Conservation (phyloP, 1,140 invertebrate genomes). For the Asbolus verrucosus region DNA sequence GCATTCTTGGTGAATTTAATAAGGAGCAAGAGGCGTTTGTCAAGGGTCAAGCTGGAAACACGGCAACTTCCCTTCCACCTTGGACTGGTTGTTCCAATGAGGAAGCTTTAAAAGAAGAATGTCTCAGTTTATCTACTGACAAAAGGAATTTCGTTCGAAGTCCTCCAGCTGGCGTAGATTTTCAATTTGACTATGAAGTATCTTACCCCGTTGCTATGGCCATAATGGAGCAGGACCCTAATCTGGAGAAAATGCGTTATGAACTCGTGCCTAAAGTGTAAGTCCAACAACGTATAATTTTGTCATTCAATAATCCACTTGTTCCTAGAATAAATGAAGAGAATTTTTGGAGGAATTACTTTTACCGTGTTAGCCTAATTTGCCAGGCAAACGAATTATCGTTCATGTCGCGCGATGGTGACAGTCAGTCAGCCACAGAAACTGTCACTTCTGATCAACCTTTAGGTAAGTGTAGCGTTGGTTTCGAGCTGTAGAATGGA, state of each 20-base stretch:
- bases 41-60: constrained; percentile 82
- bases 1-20: constrained; percentile 94
- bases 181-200: constrained; percentile 94
- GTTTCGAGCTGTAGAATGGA: constrained; percentile 9
- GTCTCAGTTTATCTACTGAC: constrained; percentile 92
- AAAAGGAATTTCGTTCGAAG: constrained; percentile 96
- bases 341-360: constrained; percentile 99
- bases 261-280: constrained; percentile 98
- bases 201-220: constrained; percentile 92
- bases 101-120: constrained; percentile 92
- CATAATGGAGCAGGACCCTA: constrained; percentile 94
- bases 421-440: constrained; percentile 60
- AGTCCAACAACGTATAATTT: no score
- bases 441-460: constrained; percentile 65
- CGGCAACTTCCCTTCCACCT: constrained; percentile 84
- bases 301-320: constrained; percentile 29
- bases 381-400: constrained; percentile 94
- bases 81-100: constrained; percentile 94
- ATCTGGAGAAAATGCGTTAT: constrained; percentile 98
- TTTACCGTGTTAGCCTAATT: constrained; percentile 97
- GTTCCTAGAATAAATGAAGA: constrained; percentile 92
- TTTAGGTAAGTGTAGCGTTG: constrained; percentile 61
- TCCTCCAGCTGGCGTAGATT: constrained; percentile 94
- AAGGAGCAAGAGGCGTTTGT: constrained; percentile 97
- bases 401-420: constrained; percentile 72